Percentiles rank a stretch among this genome's conserved stretches.
phyloP scores from a whole-genome alignment of 2,797 vertebrate species.

The Rhodeus uyekii region DNA sequence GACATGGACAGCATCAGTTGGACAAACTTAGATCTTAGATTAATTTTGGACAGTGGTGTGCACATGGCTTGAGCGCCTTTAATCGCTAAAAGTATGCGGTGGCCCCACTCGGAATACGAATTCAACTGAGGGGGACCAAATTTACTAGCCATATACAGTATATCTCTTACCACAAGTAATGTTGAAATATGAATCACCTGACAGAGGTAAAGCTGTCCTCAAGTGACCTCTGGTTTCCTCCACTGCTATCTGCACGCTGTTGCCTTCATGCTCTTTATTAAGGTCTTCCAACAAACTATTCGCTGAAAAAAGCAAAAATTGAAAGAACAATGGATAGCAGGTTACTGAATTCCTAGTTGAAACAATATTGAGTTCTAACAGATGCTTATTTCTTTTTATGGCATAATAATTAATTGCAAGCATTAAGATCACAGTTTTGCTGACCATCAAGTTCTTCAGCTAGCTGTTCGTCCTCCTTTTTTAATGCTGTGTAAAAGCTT shows the following conservation, averaged over 20 bases:
- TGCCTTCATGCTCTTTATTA: background rate
- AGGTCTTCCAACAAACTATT: conserved; percentile 31
- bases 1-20: background rate
- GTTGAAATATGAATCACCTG: conserved; percentile 36
- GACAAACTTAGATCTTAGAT: background rate
- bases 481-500: conserved; percentile 60
- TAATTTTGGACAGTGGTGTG: background rate
- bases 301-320: conserved; percentile 32
- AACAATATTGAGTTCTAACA: background rate
- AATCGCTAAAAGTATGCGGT: too few relatives aligned
- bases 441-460: conserved; percentile 58
- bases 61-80: too few relatives aligned
- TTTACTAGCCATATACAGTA: background rate
- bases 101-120: too few relatives aligned
- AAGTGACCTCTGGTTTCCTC: conserved; percentile 48
- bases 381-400: background rate
- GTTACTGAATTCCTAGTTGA: background rate
- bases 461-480: conserved; percentile 56
- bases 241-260: conserved; percentile 44
- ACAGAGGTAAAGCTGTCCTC: conserved; percentile 23
- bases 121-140: background rate
- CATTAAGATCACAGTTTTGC: background rate
- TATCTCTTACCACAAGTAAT: background rate
- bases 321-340: background rate
- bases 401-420: background rate